A percentile compares a stretch with the other conserved stretches of the same genome.
Conservation (phyloP, 2,797 vertebrate genomes). For the Bradypodion ventrale region DNA sequence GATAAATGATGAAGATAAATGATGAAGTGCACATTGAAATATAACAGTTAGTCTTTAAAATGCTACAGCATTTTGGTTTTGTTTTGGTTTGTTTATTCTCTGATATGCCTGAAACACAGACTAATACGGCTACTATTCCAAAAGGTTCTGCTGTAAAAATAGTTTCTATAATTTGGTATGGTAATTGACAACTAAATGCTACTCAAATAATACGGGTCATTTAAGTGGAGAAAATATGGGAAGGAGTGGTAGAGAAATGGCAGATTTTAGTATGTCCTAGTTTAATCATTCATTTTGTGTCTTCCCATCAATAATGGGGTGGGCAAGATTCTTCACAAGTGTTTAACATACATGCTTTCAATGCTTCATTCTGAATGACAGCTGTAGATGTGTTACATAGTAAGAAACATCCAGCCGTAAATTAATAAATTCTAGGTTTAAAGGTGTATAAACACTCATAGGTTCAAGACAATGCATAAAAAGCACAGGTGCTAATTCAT, state of each 20-base stretch:
- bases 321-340: neutral
- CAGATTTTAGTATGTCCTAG: neutral
- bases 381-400: neutral
- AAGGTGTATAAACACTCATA: neutral
- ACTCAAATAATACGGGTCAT: neutral
- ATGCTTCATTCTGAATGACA: no score
- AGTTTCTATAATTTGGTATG: neutral
- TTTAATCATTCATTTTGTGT: neutral
- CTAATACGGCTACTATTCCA: no score
- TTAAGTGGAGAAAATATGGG: neutral
- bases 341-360: neutral
- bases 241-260: neutral
- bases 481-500: neutral
- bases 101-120: no score
- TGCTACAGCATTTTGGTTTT: no score
- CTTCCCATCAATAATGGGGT: no score
- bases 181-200: neutral
- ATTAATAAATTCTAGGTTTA: neutral
- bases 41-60: no score
- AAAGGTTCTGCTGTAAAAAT: neutral
- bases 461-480: neutral
- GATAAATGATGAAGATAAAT: no score
- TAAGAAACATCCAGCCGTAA: neutral
- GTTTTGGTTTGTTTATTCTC: no score
- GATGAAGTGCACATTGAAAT: no score